A percentile compares a stretch with the other conserved stretches of the same genome.
phyloP scores from a whole-genome alignment of 2,888 invertebrate species.

The Coenonympha glycerion region DNA sequence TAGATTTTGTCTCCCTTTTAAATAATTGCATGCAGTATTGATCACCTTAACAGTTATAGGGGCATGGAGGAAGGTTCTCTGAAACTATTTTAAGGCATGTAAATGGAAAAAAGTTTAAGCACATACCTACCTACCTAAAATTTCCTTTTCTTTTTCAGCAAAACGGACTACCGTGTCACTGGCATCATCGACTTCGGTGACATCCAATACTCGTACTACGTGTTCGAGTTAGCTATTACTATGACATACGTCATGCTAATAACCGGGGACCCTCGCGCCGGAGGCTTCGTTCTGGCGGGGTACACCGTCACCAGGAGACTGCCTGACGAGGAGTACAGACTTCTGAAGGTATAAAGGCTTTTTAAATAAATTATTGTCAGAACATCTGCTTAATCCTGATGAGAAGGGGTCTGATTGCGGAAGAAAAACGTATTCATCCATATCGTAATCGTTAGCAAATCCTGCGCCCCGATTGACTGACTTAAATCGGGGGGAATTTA shows the following conservation, averaged over 20 bases:
- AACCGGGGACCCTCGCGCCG: conserved; percentile 76
- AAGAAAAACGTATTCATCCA: too few species aligned
- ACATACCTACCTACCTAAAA: neutral
- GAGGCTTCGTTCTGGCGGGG: conserved; percentile 84
- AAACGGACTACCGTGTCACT: conserved; percentile 74
- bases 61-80: too few species aligned
- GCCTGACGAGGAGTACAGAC: conserved; percentile 76
- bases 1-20: too few species aligned
- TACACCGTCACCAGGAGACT: conserved; percentile 79
- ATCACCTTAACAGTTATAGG: too few species aligned
- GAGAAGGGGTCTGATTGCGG: too few species aligned
- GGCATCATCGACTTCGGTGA: conserved; percentile 94
- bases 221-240: conserved; percentile 90
- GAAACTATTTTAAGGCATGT: too few species aligned
- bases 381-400: too few species aligned
- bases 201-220: conserved; percentile 80
- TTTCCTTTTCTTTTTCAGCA: conserved; percentile 32
- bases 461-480: too few species aligned
- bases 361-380: too few species aligned
- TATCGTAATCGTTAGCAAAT: too few species aligned
- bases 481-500: too few species aligned
- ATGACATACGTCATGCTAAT: conserved; percentile 88
- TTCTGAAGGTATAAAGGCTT: conserved; percentile 86
- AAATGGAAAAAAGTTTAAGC: neutral
- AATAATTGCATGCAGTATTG: too few species aligned